Conservation (phyloP, 2,113 vertebrate species). For the Caranx melampygus region DNA sequence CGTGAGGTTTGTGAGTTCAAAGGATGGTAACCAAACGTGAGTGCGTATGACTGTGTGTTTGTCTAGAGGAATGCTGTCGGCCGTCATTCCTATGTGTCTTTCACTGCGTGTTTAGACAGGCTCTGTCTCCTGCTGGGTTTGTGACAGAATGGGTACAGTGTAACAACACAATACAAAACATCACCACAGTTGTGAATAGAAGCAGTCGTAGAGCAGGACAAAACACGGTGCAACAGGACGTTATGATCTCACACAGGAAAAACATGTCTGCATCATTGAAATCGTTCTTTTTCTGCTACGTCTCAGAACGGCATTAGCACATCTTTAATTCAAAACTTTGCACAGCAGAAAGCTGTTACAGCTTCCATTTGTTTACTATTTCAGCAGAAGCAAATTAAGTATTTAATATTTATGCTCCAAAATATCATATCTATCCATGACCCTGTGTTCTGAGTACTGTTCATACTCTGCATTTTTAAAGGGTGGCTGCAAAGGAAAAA, state of each 20-base stretch:
- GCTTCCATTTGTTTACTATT: neutral
- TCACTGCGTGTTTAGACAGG: conserved; percentile 64
- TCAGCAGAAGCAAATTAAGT: neutral
- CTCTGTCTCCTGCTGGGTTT: conserved; percentile 59
- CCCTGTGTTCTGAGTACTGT: neutral
- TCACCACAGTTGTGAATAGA: conserved; percentile 1
- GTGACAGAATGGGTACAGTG: conserved; percentile 76
- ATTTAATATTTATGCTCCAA: neutral
- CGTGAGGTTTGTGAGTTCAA: conserved; percentile 46
- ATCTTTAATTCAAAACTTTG: conserved; percentile 8
- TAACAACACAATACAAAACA: conserved; percentile 39
- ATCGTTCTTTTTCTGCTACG: neutral
- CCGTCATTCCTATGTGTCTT: conserved; percentile 62
- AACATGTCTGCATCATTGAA: neutral
- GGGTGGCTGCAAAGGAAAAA: neutral
- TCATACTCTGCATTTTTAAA: neutral
- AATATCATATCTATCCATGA: neutral
- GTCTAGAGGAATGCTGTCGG: conserved; percentile 69
- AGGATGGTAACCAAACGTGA: conserved; percentile 35
- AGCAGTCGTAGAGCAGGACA: conserved; percentile 15
- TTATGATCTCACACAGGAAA: neutral
- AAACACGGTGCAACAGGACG: conserved; percentile 1
- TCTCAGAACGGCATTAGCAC: conserved; percentile 9
- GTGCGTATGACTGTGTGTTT: conserved; percentile 19
- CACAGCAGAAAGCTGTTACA: neutral